These are phyloP conservation scores for Gadopsis bispinosus DNA, from an alignment of 2,797 vertebrate species.

Conservation along the genomic window DNA sequence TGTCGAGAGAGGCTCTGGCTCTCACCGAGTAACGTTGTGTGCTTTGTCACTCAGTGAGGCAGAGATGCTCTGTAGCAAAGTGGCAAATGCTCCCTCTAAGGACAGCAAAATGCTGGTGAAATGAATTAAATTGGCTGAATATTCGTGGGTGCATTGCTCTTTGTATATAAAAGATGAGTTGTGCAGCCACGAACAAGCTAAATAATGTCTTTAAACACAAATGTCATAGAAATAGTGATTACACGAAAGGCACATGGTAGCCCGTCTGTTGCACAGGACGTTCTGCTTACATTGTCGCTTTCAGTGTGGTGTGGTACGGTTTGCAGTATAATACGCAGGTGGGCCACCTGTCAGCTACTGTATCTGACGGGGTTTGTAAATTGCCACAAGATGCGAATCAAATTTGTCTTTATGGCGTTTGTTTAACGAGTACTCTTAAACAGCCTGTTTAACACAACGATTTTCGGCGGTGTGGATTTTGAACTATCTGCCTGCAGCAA, in stretches of 20 bases:
- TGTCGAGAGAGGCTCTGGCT: neutral
- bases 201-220: neutral
- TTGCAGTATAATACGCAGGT: neutral
- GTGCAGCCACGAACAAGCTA: neutral
- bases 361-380: neutral
- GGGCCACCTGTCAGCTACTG: neutral
- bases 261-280: neutral
- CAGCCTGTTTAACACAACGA: neutral
- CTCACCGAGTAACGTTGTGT: neutral
- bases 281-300: neutral
- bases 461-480: conserved; percentile 49
- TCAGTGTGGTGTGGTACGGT: neutral
- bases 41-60: conserved; percentile 1
- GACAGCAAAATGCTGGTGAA: too few relatives aligned
- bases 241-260: too few relatives aligned
- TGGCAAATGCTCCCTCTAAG: neutral
- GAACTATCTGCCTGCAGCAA: conserved; percentile 26
- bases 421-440: neutral
- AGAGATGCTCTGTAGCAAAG: neutral
- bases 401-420: neutral
- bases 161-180: neutral
- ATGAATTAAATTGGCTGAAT: rapidly evolving
- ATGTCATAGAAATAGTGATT: neutral
- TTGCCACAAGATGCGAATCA: neutral
- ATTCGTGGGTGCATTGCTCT: neutral